Evolutionary conservation across 2,888 invertebrate species (phyloP), one percentile per base, ranked within the genome.

Genomic region (Seira sanloemensis): DNA sequence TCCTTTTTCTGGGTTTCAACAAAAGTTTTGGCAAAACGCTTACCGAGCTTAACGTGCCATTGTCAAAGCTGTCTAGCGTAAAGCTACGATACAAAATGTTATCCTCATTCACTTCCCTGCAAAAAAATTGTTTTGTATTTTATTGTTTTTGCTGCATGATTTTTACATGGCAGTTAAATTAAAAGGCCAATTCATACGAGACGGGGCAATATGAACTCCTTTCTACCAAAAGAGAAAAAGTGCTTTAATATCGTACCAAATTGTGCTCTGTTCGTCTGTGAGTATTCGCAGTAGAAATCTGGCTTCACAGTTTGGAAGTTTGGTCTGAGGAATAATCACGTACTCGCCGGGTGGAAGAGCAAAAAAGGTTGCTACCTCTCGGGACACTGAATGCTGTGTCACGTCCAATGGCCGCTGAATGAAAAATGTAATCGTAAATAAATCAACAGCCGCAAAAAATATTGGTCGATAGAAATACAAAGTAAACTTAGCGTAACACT

Each of bases 81-180:
- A 94, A 93, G 91, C 94, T 94, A 86, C 94, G 92, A 86, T 94
- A 93, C 68, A 95, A 92, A 92, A 94, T 93, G 91, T 95, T 95
- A 91, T 95, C 95, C 90, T 95, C 95, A 91, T 95, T 95, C 80
- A 94, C 94, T 92, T 95, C 95, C 94, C 94, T 94, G 91, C 73
- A 91, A 81, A 91, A 84, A n/a, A n/a, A n/a, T n/a, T n/a, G n/a
- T n/a, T n/a, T n/a, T n/a, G n/a, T n/a, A n/a, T n/a, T n/a, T n/a
- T n/a, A n/a, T n/a, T n/a, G n/a, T n/a, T n/a, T n/a, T n/a, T n/a
- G n/a, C n/a, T n/a, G n/a, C n/a, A n/a, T n/a, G n/a, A n/a, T n/a
- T n/a, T n/a, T n/a, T n/a, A n/a, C n/a, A n/a, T n/a, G n/a, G n/a
- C n/a, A n/a, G n/a, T n/a, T n/a, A n/a, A n/a, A n/a, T n/a, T n/a